Evolutionary conservation across 2,888 invertebrate species (phyloP).

Genomic region (Steinernema scapterisci): DNA sequence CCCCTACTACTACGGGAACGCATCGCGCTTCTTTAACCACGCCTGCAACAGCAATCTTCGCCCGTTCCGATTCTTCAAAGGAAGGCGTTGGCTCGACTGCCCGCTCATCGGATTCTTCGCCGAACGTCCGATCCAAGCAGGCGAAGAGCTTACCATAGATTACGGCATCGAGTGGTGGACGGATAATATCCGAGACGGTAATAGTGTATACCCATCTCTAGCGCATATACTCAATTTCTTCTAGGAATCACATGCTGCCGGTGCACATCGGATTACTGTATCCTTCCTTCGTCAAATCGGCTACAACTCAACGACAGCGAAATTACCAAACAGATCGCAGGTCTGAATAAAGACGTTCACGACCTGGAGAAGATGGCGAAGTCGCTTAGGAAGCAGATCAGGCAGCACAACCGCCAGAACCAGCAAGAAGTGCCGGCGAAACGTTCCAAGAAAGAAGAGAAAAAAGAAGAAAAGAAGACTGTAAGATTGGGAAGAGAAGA

Average conservation of each 20-base stretch:
- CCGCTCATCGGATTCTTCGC: conserved; percentile 41
- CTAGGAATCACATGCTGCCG: conserved; percentile 29
- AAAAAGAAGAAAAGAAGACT: background rate
- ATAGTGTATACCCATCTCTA: too few species aligned
- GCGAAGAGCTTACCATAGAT: conserved; percentile 42
- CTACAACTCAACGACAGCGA: background rate
- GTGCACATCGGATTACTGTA: conserved; percentile 39
- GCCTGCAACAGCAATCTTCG: conserved; percentile 39
- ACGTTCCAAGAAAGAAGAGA: background rate
- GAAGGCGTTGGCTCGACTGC: conserved; percentile 34
- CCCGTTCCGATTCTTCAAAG: conserved; percentile 40
- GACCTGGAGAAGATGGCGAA: background rate
- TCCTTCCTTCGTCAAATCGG: background rate
- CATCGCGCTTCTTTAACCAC: conserved; percentile 43
- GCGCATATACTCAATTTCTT: too few species aligned
- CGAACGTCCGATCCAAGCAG: conserved; percentile 37
- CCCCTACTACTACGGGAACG: conserved; percentile 41
- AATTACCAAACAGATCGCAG: background rate
- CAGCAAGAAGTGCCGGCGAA: background rate
- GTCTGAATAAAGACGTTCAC: background rate
- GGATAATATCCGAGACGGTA: conserved; percentile 14
- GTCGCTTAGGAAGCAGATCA: background rate
- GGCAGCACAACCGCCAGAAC: background rate
- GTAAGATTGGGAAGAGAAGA: too few species aligned
- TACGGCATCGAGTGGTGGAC: conserved; percentile 41